Evolutionary conservation across 2,888 invertebrate species (phyloP).

Genomic region (Tipula confusa): DNA sequence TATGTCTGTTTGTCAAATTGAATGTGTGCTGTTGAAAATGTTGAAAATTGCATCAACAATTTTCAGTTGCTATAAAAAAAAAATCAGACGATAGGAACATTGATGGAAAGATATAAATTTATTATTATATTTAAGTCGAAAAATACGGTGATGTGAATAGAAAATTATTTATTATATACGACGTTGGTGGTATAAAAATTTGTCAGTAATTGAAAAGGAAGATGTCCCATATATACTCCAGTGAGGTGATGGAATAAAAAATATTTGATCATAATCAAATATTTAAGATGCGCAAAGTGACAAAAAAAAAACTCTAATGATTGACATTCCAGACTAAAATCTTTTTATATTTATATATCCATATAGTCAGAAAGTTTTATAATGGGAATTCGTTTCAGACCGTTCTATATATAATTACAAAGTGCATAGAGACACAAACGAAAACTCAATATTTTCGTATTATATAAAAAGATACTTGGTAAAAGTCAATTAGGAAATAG

Average conservation of each 20-base stretch:
- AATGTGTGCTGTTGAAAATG: neutral
- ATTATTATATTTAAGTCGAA: neutral
- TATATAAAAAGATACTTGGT: too few relatives aligned
- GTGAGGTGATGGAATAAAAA: neutral
- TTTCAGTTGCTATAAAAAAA: neutral
- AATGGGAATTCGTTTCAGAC: too few relatives aligned
- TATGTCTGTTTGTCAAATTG: neutral
- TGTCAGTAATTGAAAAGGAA: neutral
- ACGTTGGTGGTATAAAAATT: neutral
- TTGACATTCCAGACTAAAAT: too few relatives aligned
- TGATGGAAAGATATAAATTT: conserved; percentile 12
- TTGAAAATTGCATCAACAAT: conserved; percentile 15
- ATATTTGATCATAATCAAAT: neutral
- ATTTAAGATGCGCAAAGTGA: neutral
- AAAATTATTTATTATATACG: neutral
- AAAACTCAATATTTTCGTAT: too few relatives aligned
- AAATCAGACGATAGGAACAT: neutral
- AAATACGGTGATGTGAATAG: neutral
- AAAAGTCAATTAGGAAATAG: too few relatives aligned
- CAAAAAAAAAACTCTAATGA: too few relatives aligned
- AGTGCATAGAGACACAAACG: too few relatives aligned
- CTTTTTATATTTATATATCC: too few relatives aligned
- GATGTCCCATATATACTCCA: neutral
- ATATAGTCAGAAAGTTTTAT: too few relatives aligned
- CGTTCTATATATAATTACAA: too few relatives aligned